Evolutionary conservation across 2,797 vertebrate genomes (phyloP), one percentile per base, ranked within the genome.

Genomic region (Paguma larvata): DNA sequence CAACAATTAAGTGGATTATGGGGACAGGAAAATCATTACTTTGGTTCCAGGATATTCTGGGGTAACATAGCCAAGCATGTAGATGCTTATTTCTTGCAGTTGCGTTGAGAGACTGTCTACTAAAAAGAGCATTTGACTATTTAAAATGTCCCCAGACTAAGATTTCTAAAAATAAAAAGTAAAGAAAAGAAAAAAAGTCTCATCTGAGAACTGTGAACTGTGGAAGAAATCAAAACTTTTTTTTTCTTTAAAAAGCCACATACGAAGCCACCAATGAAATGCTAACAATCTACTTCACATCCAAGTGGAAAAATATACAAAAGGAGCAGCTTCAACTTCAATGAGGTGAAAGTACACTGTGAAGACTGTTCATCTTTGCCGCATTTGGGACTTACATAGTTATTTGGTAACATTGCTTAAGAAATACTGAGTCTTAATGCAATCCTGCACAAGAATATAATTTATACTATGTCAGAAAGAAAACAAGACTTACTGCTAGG

Each of bases 41-140:
- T 99, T 98, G 96, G 98, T 99, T 98, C 99, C 99, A 95, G 99
- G 99, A 98, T 98, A 99, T 98, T 99, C 99, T 98, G 99, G 99
- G 99, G 99, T 98, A 99, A 99, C 98, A 98, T 99, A 97, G 99
- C 99, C 98, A 99, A 99, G 99, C 99, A 98, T 98, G 98, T 99
- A 98, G 99, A 99, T 97, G 99, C 99, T 67, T 99, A 99, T 98
- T 99, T 99, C 98, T 99, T 99, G 98, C 99, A 99, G 96, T 99
- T 99, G 72, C 98, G 98, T 98, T 99, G 99, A 99, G 87, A 93
- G 46, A 95, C 96, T 90, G 79, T 95, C 97, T 98, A 46, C 83
- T 97, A 94, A 80, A 59, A 59, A 93, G 86, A 96, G 68, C 96
- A 85, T 94, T 97, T 97, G 85, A 59, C 82, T 98, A 91, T 95